phyloP scores from a whole-genome alignment of 2,888 invertebrate species.

The Zootermopsis nevadensis region DNA sequence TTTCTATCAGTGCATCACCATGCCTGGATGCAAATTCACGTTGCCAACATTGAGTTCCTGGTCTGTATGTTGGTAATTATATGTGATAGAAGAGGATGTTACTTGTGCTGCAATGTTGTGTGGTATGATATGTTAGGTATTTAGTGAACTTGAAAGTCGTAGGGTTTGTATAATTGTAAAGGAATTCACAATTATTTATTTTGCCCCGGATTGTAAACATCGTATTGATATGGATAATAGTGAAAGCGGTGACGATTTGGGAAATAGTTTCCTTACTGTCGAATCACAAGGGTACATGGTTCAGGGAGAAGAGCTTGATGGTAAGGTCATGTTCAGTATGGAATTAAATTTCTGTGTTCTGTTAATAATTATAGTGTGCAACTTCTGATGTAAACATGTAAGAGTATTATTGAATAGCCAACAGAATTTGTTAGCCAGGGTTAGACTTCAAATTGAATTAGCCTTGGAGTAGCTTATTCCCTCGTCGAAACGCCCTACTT shows the following conservation, averaged over 20 bases:
- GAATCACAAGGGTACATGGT: conserved; percentile 65
- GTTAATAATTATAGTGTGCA: background rate
- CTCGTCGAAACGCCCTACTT: too few species aligned
- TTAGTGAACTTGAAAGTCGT: too few species aligned
- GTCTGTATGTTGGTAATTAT: too few species aligned
- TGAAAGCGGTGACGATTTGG: conserved; percentile 72
- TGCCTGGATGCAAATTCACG: too few species aligned
- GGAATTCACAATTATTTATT: conserved; percentile 23
- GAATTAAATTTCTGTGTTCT: background rate
- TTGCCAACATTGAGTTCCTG: too few species aligned
- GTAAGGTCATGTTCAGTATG: conserved; percentile 46
- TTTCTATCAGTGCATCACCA: too few species aligned
- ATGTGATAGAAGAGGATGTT: too few species aligned
- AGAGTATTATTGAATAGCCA: background rate
- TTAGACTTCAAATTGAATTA: too few species aligned
- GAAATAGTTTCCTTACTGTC: conserved; percentile 63
- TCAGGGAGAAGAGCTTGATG: conserved; percentile 63
- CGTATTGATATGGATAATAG: conserved; percentile 67
- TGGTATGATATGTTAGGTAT: too few species aligned
- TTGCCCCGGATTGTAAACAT: conserved; percentile 31
- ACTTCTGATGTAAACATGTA: background rate
- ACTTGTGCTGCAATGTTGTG: too few species aligned
- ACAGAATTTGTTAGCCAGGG: background rate
- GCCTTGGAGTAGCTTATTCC: too few species aligned
- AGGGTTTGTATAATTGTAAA: too few species aligned